Evolutionary conservation across 2,113 vertebrate genomes (phyloP), one percentile per base, ranked within the genome.

Genomic region (Fulmarus glacialis): DNA sequence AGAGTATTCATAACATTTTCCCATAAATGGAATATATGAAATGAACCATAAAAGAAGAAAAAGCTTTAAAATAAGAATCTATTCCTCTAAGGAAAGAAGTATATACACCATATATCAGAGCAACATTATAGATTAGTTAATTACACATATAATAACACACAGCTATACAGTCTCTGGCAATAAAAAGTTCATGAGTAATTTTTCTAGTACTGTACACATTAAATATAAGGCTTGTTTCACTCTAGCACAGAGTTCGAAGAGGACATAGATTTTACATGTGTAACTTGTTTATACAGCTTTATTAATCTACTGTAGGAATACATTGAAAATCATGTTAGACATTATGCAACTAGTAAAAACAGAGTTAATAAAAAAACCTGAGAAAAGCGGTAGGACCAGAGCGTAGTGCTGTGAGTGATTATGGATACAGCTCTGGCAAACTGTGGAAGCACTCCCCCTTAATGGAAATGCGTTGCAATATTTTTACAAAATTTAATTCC

Each of bases 101-200:
- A 63, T 50, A 42, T 45, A 47, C 23, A 87, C 47, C 27, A 50
- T 90, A 64, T 78, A 93, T 91, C 86, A 95, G 62, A 85, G 20
- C 29, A 62, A 75, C 70, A 56, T 91, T 94, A 71, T 42, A 79
- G 90, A 93, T 96, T 77, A 87, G 72, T 87, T 96, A 97, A 93
- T 96, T 95, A 94, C 81, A 89, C 59, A 78, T 82, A 60, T 29
- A 94, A 91, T 88, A 95, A 91, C 68, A 73, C 53, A 85, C 52
- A 89, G 43, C 56, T 75, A 62, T 53, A 50, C 23, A 80, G 75
- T 89, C 77, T 68, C 70, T 70, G n/a, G 93, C 74, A 93, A 70
- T 89, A 94, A 94, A 96, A 92, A 82, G 48, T 89, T 91, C 48
- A 38, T 27, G 26, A 72, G 62, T 34, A 59, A 88, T 94, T 93